Evolutionary conservation across 2,888 invertebrate species (phyloP).

Genomic region (Eumacrocentrus americanus): DNA sequence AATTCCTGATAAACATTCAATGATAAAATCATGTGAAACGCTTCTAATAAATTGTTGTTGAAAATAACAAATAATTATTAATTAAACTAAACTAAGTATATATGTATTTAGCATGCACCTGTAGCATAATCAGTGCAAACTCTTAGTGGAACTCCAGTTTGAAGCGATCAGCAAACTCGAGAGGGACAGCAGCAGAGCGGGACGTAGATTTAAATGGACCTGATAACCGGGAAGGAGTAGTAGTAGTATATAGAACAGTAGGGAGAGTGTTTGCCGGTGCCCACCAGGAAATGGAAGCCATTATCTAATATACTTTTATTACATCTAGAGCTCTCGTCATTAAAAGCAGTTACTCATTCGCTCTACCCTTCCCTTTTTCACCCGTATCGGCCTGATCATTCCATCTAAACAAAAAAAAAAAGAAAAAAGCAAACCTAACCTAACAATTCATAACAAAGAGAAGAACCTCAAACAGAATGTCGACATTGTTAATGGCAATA

Average conservation of each 20-base stretch:
- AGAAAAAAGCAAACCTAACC: not conserved
- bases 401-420: no score
- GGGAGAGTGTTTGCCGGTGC: slow-evolving; percentile 24
- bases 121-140: not conserved
- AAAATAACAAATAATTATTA: not conserved
- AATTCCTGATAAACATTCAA: slow-evolving; percentile 10
- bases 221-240: slow-evolving; percentile 37
- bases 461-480: no score
- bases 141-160: slow-evolving; percentile 1
- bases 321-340: slow-evolving; percentile 45
- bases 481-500: no score
- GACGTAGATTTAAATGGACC: slow-evolving; percentile 36
- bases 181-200: slow-evolving; percentile 14
- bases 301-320: slow-evolving; percentile 56
- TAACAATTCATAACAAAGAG: no score
- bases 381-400: slow-evolving; percentile 9
- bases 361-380: slow-evolving; percentile 11
- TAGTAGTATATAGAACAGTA: no score
- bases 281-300: slow-evolving; percentile 51
- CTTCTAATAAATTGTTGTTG: slow-evolving; percentile 19
- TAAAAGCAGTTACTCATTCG: slow-evolving; percentile 44
- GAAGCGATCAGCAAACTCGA: slow-evolving; percentile 3
- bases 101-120: not conserved
- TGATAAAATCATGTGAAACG: slow-evolving; percentile 12
- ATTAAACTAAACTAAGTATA: not conserved